phyloP scores from a whole-genome alignment of 2,797 vertebrate genomes.

The Pristis pectinata region DNA sequence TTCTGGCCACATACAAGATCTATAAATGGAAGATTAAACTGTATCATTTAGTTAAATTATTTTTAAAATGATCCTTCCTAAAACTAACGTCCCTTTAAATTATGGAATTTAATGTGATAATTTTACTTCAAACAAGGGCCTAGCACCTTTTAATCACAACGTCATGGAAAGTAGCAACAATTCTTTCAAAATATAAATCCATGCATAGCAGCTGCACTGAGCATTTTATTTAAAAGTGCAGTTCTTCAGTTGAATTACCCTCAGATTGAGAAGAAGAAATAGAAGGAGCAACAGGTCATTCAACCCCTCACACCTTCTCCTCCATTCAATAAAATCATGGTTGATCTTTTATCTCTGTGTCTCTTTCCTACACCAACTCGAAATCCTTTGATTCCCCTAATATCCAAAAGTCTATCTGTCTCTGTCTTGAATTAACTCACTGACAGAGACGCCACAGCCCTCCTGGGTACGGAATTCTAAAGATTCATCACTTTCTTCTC shows the following conservation, averaged over 20 bases:
- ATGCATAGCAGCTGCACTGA: not conserved
- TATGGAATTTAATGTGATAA: not conserved
- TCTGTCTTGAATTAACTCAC: too few relatives aligned
- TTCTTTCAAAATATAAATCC: not conserved
- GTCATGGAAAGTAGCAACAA: not conserved
- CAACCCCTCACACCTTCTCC: too few relatives aligned
- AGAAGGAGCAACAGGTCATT: too few relatives aligned
- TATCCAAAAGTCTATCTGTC: too few relatives aligned
- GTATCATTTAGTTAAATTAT: not conserved
- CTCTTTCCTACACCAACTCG: too few relatives aligned
- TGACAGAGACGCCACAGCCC: too few relatives aligned
- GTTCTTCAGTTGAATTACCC: not conserved
- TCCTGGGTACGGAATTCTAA: too few relatives aligned
- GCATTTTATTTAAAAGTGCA: not conserved
- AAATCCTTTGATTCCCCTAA: too few relatives aligned
- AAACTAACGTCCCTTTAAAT: not conserved
- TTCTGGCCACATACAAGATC: not conserved
- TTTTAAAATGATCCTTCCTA: not conserved
- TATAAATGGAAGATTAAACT: not conserved
- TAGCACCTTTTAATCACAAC: not conserved
- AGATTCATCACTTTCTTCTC: too few relatives aligned
- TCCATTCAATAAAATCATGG: too few relatives aligned
- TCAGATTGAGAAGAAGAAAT: not conserved
- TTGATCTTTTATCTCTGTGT: too few relatives aligned
- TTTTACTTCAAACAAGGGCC: not conserved